Evolutionary conservation across 1,140 invertebrate genomes (phyloP).

Genomic region (Zaprionus vittiger): DNA sequence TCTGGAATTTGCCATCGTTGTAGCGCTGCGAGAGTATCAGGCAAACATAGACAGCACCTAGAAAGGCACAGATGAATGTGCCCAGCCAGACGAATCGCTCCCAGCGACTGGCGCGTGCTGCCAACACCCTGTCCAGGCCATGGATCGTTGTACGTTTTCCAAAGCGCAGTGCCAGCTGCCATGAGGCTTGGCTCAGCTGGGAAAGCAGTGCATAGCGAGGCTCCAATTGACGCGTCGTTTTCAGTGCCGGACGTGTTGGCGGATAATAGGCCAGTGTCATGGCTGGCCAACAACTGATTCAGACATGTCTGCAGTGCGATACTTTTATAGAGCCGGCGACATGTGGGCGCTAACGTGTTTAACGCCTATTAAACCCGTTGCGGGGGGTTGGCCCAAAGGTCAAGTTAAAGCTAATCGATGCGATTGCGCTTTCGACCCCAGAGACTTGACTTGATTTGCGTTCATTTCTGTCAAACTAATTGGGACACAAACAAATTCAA

Average conservation of each 20-base stretch:
- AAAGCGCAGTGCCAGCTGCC: slow-evolving; percentile 68
- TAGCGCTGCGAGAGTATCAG: slow-evolving; percentile 71
- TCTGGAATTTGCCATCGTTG: slow-evolving; percentile 68
- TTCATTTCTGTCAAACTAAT: slow-evolving; percentile 52
- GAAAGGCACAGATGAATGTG: slow-evolving; percentile 64
- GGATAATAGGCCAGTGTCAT: slow-evolving; percentile 61
- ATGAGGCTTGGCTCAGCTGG: slow-evolving; percentile 44
- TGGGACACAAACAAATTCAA: slow-evolving; percentile 53
- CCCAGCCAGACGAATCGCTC: slow-evolving; percentile 74
- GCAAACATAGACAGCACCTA: slow-evolving; percentile 75
- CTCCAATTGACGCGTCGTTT: slow-evolving; percentile 11
- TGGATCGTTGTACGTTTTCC: slow-evolving; percentile 75
- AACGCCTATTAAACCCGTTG: slow-evolving; percentile 54
- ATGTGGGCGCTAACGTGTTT: slow-evolving; percentile 51
- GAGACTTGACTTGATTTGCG: slow-evolving; percentile 49
- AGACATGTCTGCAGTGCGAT: background rate
- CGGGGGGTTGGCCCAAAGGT: slow-evolving; percentile 41
- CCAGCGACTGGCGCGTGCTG: slow-evolving; percentile 56
- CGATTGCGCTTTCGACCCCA: slow-evolving; percentile 24
- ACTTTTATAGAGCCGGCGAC: slow-evolving; percentile 59
- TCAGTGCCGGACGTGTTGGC: slow-evolving; percentile 12
- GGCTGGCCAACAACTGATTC: slow-evolving; percentile 41
- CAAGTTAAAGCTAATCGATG: slow-evolving; percentile 37
- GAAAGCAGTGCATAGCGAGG: slow-evolving; percentile 29
- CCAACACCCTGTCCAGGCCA: slow-evolving; percentile 67